phyloP scores from a whole-genome alignment of 2,113 vertebrate genomes.

The Protomyctophum bolini region DNA sequence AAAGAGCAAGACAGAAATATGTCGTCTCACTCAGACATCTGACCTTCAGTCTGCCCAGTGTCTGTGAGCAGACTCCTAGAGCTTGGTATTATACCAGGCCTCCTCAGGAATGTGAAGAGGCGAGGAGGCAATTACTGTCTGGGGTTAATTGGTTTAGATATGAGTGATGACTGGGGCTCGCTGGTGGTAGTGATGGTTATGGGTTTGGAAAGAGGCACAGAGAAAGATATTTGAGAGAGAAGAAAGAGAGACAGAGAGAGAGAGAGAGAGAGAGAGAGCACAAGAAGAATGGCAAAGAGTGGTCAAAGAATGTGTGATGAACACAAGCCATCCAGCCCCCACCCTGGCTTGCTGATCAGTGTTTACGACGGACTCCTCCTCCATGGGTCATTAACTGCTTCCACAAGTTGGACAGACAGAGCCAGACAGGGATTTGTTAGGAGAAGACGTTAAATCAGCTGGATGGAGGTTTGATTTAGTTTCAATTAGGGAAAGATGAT shows the following conservation, averaged over 20 bases:
- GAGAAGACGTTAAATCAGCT: slow-evolving; percentile 61
- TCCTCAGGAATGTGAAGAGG: slow-evolving; percentile 61
- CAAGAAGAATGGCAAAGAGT: not conserved
- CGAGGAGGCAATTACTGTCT: slow-evolving; percentile 63
- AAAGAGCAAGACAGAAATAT: slow-evolving; percentile 61
- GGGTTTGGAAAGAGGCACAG: slow-evolving; percentile 1
- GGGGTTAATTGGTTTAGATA: slow-evolving; percentile 67
- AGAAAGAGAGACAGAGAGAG: not conserved
- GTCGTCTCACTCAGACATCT: slow-evolving; percentile 61
- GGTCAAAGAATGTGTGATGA: slow-evolving; percentile 54
- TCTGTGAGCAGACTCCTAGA: slow-evolving; percentile 48
- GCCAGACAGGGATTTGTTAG: slow-evolving; percentile 58
- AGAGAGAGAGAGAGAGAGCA: no score
- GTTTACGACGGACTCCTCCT: slow-evolving; percentile 61
- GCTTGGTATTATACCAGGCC: slow-evolving; percentile 57
- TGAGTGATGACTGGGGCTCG: slow-evolving; percentile 45
- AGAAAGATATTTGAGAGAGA: not conserved
- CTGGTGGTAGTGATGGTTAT: slow-evolving; percentile 22
- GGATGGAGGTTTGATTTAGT: slow-evolving; percentile 59
- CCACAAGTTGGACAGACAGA: slow-evolving; percentile 41
- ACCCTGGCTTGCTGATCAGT: slow-evolving; percentile 43
- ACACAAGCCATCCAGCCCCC: slow-evolving; percentile 28
- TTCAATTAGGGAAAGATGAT: slow-evolving; percentile 58
- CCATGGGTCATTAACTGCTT: slow-evolving; percentile 66
- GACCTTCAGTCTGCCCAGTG: slow-evolving; percentile 68